Percentiles rank a stretch among this genome's conserved stretches.
Evolutionary conservation across 2,797 vertebrate genomes (phyloP).

Genomic region (Chelidonichthys spinosus): DNA sequence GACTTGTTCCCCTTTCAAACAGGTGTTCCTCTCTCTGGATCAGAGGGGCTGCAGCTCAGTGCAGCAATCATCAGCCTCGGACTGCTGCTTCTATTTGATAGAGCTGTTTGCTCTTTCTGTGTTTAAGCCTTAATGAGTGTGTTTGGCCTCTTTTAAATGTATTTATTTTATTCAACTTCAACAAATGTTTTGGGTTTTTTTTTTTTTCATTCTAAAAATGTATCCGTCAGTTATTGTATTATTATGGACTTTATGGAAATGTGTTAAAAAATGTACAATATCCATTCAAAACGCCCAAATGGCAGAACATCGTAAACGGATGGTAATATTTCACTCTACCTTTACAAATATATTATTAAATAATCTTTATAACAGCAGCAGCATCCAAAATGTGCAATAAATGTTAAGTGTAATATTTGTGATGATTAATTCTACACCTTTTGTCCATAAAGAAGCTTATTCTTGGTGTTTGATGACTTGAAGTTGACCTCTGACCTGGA

Average conservation of each 20-base stretch:
- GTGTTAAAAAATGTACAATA: neutral
- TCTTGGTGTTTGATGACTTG: too few relatives aligned
- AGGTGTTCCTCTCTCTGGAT: conserved; percentile 47
- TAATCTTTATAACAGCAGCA: neutral
- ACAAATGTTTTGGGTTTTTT: too few relatives aligned
- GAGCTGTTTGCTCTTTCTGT: neutral
- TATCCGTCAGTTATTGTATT: too few relatives aligned
- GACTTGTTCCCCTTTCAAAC: neutral
- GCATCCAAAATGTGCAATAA: neutral
- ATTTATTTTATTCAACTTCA: neutral
- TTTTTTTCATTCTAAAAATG: too few relatives aligned
- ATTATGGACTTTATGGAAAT: neutral
- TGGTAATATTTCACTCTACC: neutral
- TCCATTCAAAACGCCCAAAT: neutral
- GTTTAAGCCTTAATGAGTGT: neutral
- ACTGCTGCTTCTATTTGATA: conserved; percentile 8
- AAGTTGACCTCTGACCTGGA: conserved; percentile 1
- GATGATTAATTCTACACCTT: neutral
- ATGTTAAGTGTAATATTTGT: neutral
- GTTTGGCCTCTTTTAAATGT: neutral
- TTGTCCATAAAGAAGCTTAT: neutral
- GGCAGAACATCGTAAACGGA: neutral
- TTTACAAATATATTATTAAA: neutral
- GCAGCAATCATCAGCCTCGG: neutral
- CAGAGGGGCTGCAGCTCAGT: conserved; percentile 16